Evolutionary conservation across 2,113 vertebrate genomes (phyloP), one percentile per base, ranked within the genome.

Genomic region (Hippocampus abdominalis): DNA sequence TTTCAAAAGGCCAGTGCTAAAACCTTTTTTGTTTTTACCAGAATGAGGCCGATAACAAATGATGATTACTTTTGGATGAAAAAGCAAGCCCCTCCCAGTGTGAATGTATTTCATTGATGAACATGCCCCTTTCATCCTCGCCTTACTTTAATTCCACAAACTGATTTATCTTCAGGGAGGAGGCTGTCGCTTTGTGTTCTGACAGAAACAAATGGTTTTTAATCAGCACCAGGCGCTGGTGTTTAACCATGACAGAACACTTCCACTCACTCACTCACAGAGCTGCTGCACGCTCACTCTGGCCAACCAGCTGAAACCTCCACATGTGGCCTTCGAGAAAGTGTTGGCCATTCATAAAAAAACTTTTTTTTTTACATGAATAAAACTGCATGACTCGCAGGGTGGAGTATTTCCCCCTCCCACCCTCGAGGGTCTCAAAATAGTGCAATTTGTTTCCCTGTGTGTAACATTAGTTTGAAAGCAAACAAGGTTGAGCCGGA

Each of bases 161-260:
- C 86, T 86, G 80, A 86, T 90, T 86, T 79, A 87, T 90, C 88
- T 89, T 67, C n/a, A 62, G 57, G 69, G 74, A 71, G 75, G 67
- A 82, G 77, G 75, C 75, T 79, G 71, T 59, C 81, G 84, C 81
- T 86, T 79, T 86, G 86, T 80, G 79, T 74, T 75, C 81, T 87
- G 89, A 88, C 89, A 89, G 88, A 87, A 88, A 90, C 88, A 86
- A 89, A 88, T 87, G 76, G 81, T 65, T 75, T 80, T 76, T 90
- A 90, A 91, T 88, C 87, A 86, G 84, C 82, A 83, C 83, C 91
- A 90, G 89, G 81, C 82, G 56, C 68, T 77, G 76, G 79, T 75
- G 82, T 87, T 78, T 83, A 84, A 85, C 86, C 87, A 84, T 89
- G 86, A 85, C 85, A 85, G 80, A 81, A 80, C 78, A 78, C 84